Evolutionary conservation across 1,140 invertebrate genomes (phyloP).

Genomic region (Brachionus paranguensis): DNA sequence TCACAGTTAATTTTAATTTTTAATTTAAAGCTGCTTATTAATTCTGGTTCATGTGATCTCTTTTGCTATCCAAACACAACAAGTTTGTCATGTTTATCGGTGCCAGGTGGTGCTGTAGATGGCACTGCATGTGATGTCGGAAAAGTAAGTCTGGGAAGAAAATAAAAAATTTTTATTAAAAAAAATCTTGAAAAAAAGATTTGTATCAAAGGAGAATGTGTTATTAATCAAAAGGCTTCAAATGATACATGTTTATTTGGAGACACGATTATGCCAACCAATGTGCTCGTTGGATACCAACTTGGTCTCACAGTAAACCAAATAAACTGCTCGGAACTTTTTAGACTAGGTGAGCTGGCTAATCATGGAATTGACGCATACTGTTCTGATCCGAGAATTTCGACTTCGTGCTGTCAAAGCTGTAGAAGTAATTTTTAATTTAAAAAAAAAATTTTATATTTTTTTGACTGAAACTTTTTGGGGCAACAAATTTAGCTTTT

Average conservation of each 20-base stretch:
- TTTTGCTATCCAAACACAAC: neutral
- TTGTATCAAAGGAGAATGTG: neutral
- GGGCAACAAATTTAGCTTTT: too few species aligned
- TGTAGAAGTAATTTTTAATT: constrained; percentile 24
- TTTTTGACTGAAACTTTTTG: too few species aligned
- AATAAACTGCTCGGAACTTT: neutral
- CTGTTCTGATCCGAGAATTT: neutral
- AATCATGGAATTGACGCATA: neutral
- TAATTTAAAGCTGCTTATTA: neutral
- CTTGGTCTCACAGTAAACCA: neutral
- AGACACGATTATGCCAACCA: neutral
- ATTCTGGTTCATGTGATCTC: neutral
- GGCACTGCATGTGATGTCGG: neutral
- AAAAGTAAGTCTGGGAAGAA: neutral
- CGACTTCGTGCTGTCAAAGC: neutral
- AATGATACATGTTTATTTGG: neutral
- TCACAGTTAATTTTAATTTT: neutral
- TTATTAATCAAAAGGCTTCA: neutral
- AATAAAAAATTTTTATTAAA: neutral
- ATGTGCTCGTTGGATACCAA: neutral
- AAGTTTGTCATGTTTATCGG: neutral
- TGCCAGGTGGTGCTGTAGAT: neutral
- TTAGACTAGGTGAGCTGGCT: neutral
- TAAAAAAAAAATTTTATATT: too few species aligned
- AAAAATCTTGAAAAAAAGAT: neutral